Conservation (phyloP, 2,113 vertebrate genomes). For the Pelecanus crispus region DNA sequence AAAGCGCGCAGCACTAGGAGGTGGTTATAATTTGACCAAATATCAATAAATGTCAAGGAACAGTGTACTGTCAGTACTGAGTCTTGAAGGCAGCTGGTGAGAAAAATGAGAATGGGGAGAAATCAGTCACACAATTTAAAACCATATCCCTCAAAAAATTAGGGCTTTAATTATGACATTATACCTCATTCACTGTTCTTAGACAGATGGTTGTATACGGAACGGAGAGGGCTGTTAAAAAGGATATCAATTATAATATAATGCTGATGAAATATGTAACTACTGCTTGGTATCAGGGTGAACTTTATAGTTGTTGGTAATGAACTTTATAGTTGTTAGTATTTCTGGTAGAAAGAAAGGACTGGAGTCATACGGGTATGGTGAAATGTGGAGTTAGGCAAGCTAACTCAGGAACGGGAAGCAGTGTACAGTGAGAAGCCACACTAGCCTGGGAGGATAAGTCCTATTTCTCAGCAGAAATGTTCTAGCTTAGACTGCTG, state of each 20-base stretch:
- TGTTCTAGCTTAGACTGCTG: not conserved
- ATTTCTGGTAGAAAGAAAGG: not conserved
- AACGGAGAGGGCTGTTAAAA: not conserved
- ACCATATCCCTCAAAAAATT: not conserved
- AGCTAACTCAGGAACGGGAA: not conserved
- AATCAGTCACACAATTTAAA: not conserved
- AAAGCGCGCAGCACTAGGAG: not conserved
- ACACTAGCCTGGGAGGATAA: not conserved
- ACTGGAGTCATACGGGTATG: not conserved
- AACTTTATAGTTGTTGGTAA: not conserved
- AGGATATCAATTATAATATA: not conserved
- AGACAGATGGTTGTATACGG: not conserved
- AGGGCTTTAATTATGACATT: not conserved
- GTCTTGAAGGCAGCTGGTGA: not conserved
- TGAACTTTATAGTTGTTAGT: not conserved
- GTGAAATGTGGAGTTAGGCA: not conserved
- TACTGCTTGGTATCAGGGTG: not conserved
- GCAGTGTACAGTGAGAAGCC: not conserved
- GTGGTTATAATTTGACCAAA: not conserved
- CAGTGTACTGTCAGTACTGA: not conserved
- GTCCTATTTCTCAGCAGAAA: not conserved
- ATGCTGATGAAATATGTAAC: not conserved
- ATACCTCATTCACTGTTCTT: not conserved
- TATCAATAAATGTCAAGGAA: not conserved
- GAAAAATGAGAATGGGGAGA: not conserved